Evolutionary conservation across 2,888 invertebrate species (phyloP).

Genomic region (Mallateleia sp.): DNA sequence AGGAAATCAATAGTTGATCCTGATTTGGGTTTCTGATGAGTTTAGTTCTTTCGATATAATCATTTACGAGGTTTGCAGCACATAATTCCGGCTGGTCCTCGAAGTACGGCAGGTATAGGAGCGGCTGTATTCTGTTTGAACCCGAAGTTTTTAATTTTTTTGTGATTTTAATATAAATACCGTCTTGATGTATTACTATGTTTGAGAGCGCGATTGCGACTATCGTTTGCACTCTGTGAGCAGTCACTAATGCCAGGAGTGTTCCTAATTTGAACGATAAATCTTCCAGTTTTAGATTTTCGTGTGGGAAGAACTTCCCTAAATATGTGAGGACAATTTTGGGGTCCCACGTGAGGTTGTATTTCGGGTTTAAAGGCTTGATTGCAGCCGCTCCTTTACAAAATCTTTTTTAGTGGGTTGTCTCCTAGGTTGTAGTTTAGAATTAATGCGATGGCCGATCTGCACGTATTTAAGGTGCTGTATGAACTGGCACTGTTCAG

Average conservation of each 20-base stretch:
- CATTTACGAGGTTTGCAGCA: too few species aligned
- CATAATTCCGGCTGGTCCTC: constrained; percentile 30
- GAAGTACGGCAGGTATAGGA: not conserved
- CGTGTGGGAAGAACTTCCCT: not conserved
- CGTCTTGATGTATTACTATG: not conserved
- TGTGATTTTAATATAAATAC: constrained; percentile 20
- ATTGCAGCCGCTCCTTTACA: constrained; percentile 17
- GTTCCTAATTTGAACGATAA: not conserved
- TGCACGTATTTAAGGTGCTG: constrained; percentile 7
- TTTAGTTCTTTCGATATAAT: too few species aligned
- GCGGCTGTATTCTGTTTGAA: not conserved
- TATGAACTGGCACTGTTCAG: not conserved
- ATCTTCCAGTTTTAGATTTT: not conserved
- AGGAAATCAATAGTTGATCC: not conserved
- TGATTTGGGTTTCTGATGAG: not conserved
- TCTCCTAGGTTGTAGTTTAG: not conserved
- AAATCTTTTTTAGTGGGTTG: constrained; percentile 7
- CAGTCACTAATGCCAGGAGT: not conserved
- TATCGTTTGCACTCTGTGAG: constrained; percentile 24
- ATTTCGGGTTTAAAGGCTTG: constrained; percentile 15
- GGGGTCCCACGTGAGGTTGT: constrained; percentile 12
- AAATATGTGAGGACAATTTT: not conserved
- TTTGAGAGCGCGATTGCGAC: constrained; percentile 1
- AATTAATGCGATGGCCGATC: constrained; percentile 14
- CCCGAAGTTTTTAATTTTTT: constrained; percentile 31